A percentile compares a stretch with the other conserved stretches of the same genome.
Conservation (phyloP, 2,797 vertebrate species). For the Coluber constrictor region DNA sequence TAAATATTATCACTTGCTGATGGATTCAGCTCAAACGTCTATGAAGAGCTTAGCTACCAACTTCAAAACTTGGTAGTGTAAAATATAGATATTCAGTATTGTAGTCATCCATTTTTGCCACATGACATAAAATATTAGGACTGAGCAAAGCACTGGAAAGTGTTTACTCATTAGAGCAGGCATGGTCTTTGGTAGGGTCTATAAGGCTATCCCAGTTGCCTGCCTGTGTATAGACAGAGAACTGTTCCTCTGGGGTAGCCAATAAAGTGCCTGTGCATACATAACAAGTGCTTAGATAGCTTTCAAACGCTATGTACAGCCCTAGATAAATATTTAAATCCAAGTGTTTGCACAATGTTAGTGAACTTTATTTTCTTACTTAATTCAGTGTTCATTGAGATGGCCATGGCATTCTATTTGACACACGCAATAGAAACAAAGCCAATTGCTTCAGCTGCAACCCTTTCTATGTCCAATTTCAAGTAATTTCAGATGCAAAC, state of each 20-base stretch:
- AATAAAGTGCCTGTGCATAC: neutral
- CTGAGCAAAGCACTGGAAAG: neutral
- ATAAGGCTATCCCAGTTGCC: neutral
- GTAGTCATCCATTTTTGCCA: slow-evolving; percentile 12
- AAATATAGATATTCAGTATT: neutral
- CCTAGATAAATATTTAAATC: neutral
- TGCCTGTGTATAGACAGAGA: neutral
- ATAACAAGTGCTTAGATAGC: neutral
- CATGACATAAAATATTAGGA: neutral
- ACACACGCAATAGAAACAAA: neutral
- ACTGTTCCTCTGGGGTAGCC: neutral
- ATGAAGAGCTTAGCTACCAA: neutral
- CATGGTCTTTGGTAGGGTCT: neutral
- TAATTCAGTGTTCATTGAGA: neutral
- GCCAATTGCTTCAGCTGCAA: neutral
- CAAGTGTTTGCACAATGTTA: neutral
- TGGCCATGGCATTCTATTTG: neutral
- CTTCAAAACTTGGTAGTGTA: neutral
- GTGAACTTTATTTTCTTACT: neutral
- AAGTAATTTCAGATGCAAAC: neutral
- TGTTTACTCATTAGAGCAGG: neutral
- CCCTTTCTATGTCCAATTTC: neutral
- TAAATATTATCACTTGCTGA: neutral
- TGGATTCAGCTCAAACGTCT: neutral
- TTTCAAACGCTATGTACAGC: neutral